Conservation (phyloP, 2,888 invertebrate genomes). For the Chelonus formosanus region DNA sequence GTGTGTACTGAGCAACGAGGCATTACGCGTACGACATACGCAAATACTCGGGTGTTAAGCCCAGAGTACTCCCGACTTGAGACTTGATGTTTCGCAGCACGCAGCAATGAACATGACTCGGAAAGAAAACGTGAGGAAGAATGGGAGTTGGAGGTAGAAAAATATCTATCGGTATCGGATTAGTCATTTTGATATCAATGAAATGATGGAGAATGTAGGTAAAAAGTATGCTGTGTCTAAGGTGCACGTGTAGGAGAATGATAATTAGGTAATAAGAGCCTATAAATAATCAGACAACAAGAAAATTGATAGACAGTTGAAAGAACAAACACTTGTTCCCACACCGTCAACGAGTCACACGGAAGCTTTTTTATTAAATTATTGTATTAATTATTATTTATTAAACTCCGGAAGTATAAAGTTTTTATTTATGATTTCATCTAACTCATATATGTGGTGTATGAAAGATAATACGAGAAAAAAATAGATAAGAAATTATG, state of each 20-base stretch:
- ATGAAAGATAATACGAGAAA: constrained; percentile 5
- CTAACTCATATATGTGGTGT: neutral
- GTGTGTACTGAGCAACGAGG: constrained; percentile 43
- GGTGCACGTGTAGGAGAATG: too few relatives aligned
- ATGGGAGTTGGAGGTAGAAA: too few relatives aligned
- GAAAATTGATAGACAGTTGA: constrained; percentile 18
- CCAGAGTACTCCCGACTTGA: neutral
- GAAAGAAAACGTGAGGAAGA: too few relatives aligned
- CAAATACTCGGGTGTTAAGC: constrained; percentile 20
- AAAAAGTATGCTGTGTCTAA: too few relatives aligned
- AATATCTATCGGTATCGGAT: too few relatives aligned
- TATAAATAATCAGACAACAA: too few relatives aligned
- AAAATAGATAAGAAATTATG: constrained; percentile 2
- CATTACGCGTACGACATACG: constrained; percentile 37
- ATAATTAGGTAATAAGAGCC: too few relatives aligned
- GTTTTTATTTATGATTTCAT: constrained; percentile 3
- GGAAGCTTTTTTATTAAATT: constrained; percentile 19
- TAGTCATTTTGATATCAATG: too few relatives aligned
- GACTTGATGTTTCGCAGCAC: neutral
- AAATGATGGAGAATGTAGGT: too few relatives aligned
- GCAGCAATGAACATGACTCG: too few relatives aligned
- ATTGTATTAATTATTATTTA: constrained; percentile 25
- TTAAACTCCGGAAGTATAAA: constrained; percentile 10
- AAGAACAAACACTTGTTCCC: constrained; percentile 19
- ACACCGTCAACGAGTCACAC: constrained; percentile 8